These are phyloP conservation scores for Patiria miniata DNA, from an alignment of 35 echinoderm and acorn worm species.

Conservation along the genomic window DNA sequence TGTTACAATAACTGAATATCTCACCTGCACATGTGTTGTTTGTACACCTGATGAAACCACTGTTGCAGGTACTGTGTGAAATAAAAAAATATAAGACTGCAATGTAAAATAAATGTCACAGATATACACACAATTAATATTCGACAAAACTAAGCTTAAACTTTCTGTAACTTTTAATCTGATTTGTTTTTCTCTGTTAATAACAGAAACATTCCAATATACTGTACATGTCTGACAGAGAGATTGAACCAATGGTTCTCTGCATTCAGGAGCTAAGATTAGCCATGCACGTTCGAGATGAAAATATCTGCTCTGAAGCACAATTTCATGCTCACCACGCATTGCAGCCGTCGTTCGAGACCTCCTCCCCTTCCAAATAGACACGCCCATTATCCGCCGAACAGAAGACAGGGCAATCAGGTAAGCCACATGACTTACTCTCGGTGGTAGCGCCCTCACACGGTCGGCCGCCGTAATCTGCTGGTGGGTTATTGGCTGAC, in stretches of 20 bases:
- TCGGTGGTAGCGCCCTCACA: slow-evolving; percentile 55
- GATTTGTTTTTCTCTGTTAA: no score
- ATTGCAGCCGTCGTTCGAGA: background rate
- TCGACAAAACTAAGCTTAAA: no score
- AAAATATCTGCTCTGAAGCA: no score
- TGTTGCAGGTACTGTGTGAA: background rate
- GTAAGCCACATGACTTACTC: slow-evolving; percentile 15
- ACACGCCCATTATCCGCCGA: background rate
- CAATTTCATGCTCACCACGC: background rate
- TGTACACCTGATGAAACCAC: background rate
- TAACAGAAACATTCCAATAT: no score
- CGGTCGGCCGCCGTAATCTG: slow-evolving; percentile 48
- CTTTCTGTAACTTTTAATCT: no score
- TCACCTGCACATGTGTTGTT: background rate
- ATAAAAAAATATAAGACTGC: background rate
- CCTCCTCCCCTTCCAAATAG: background rate
- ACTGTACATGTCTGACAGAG: no score
- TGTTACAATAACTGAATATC: no score
- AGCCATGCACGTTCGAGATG: no score
- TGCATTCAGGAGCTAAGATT: no score
- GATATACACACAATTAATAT: no score
- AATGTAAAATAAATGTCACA: no score
- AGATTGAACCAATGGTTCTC: no score
- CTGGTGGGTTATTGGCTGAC: slow-evolving; percentile 60
- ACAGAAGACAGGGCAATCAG: slow-evolving; percentile 31